Base-by-base conservation (phyloP, 2,797 vertebrate genomes). In the Sebastes paucispinis region DNA sequence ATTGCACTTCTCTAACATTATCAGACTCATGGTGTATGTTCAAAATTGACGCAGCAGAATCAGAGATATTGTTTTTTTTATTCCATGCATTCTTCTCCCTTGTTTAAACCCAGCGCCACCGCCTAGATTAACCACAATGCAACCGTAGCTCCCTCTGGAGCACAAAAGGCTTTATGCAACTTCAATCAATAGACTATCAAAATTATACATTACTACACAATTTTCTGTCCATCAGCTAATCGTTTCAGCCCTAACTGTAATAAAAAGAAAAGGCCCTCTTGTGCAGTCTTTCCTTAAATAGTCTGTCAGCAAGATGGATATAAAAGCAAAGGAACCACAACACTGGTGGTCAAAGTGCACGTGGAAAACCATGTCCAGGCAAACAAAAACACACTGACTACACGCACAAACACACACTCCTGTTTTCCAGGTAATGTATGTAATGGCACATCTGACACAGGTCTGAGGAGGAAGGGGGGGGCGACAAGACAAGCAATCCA, bases 401-500 rank as follows among this genome's bases (percentile, higher is more conserved):
- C 65, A 57, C 5, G 22, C 75, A 60, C 75, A 76, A 31, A 67
- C 43, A 80, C 55, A 72, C 77, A 68, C 69, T 74, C 57, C 5
- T 79, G 59, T 80, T 25, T 36, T 68, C 55, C 73, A 67, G 62
- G 58, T 84, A 83, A 81, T 69, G 62, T 87, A 80, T 79, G 69
- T 66, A 69, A 80, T 66, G 27, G 50, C 6, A 63, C 71, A 58
- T 69, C 68, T 75, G 64, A 87, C 80, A 80, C 39, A 71, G 80
- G 66, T 80, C 70, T 77, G 65, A 74, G 52, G 65, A 64, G 12
- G 29, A 6, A 5, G 34, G 13, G 29, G 29, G 47, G 7, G 34
- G 2, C 0, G 20, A 31, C 10, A 69, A 84, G 87, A 87, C 86
- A 88, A 84, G 89, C 89, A 91, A 93, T 93, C 85, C 64, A 59